Conservation (phyloP, 2,797 vertebrate species). For the Eulemur coronatus region DNA sequence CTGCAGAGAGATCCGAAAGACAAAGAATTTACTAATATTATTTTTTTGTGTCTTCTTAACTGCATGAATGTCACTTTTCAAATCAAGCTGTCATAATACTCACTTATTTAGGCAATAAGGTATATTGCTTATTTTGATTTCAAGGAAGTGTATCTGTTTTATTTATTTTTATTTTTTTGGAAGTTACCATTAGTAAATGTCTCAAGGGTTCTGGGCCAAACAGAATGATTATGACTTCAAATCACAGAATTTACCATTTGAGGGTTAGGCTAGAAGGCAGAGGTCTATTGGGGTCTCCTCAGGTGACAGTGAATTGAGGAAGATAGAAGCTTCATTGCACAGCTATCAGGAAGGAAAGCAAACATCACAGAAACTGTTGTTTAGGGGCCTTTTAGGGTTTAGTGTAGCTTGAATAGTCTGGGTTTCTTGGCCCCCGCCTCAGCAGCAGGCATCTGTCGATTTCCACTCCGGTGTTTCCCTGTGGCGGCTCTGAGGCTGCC, state of each 20-base stretch:
- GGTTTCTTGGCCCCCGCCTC: background rate
- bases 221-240: background rate
- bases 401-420: background rate
- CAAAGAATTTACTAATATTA: background rate
- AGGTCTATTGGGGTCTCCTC: background rate
- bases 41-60: background rate
- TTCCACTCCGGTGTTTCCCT: background rate
- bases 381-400: background rate
- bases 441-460: background rate
- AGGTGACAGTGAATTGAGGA: background rate
- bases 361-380: background rate
- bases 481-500: fast-evolving
- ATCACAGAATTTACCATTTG: background rate
- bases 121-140: background rate
- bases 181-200: background rate
- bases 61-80: background rate
- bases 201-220: background rate
- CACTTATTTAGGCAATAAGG: background rate
- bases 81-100: background rate
- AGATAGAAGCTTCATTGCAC: background rate
- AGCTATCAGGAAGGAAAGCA: background rate
- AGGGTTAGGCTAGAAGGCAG: background rate
- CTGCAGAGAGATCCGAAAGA: background rate
- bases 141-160: background rate
- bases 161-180: background rate